Base-by-base conservation (phyloP, 64 coral and sea anemone genomes). In the Dendronephthya gigantea region DNA sequence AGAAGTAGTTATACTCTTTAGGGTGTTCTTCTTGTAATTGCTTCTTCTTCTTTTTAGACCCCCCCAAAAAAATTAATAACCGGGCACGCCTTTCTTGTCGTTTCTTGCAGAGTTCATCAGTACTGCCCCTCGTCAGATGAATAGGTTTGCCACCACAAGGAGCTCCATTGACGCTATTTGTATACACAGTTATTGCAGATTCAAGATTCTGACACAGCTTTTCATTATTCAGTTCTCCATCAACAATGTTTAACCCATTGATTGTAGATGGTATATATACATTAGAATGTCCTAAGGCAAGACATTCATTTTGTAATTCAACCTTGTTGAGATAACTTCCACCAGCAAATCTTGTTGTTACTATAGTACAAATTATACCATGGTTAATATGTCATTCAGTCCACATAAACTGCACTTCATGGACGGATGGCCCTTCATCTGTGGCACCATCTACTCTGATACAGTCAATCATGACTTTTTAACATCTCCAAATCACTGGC, bases 211-310 rank as follows among this genome's bases (percentile, higher is more conserved):
- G 7, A 9, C 39, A 11, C 31, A 82, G 56, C 40, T 65, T 81
- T 14, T 17, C 48, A 7, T 40, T 9, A 86, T 90, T 40, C 8
- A 85, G 19, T 22, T 62, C 83, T 2, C 86, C 81, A 39, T 83
- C 45, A 49, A 83, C 83, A 66, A 82, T 86, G 66, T 87, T 91
- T 7, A 47, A 22, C n/a, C 90, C 76, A 87, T 87, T 87, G 38
- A 91, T 51, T 17, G 90, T 91, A 0, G 90, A 91, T 68, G 90
- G 90, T n/a, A 91, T 91, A 17, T 87, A 91, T 25, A 87, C 76
- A 40, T 87, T 48, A 13, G 49, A 68, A 35, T 90, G 83, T 30
- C 83, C 88, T 1, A 88, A 35, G 32, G 87, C 87, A 19, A 90
- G 83, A 47, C 88, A 90, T 16, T 65, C 88, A 51, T 90, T 90